Evolutionary conservation across 2,888 invertebrate species (phyloP).

Genomic region (Lacanobia wlatinum): DNA sequence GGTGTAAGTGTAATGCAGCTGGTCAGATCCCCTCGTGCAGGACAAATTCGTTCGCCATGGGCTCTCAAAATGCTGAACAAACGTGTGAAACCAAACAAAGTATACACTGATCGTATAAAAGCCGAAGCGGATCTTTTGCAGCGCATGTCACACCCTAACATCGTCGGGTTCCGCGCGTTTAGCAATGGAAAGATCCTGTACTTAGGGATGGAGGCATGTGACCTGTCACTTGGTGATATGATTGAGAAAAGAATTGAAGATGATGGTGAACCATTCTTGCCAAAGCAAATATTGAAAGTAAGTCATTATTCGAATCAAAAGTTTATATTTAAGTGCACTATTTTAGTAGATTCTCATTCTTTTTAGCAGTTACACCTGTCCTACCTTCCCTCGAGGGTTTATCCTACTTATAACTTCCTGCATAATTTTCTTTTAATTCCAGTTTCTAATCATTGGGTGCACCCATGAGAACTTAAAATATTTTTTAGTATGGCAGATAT

Average conservation of each 20-base stretch:
- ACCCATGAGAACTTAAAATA: too few species aligned
- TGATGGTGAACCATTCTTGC: constrained; percentile 90
- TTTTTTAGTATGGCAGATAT: too few species aligned
- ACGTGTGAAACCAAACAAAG: constrained; percentile 83
- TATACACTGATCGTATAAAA: constrained; percentile 91
- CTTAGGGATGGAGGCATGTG: constrained; percentile 95
- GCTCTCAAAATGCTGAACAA: constrained; percentile 94
- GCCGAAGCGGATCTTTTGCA: constrained; percentile 93
- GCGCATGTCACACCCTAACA: constrained; percentile 94
- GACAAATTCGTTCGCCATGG: constrained; percentile 95
- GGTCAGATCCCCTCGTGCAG: constrained; percentile 93
- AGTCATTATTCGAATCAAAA: background rate
- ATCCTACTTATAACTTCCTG: too few species aligned
- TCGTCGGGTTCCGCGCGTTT: constrained; percentile 94
- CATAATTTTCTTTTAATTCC: too few species aligned
- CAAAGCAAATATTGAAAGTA: constrained; percentile 91
- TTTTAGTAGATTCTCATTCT: background rate
- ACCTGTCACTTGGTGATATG: constrained; percentile 93
- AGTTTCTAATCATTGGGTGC: too few species aligned
- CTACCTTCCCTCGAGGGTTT: too few species aligned
- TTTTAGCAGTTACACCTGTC: background rate
- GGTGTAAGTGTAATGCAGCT: constrained; percentile 95
- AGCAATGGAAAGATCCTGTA: constrained; percentile 90
- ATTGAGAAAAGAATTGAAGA: constrained; percentile 93
- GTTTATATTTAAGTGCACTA: background rate